Base-by-base conservation (phyloP, 2,797 vertebrate genomes). In the Buceros bicornis region DNA sequence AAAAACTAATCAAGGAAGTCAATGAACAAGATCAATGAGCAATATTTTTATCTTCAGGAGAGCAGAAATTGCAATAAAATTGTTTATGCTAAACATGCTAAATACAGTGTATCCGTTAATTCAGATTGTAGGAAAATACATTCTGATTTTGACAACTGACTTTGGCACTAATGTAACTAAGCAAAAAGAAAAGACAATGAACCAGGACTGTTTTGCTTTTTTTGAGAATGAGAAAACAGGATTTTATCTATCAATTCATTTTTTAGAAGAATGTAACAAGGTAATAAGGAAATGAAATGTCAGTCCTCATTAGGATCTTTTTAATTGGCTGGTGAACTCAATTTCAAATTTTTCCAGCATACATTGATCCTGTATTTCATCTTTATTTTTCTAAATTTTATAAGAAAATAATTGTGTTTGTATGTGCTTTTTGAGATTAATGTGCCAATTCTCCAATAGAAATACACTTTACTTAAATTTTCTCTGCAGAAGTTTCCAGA, bases 221-320 rank as follows among this genome's bases (percentile, higher is more conserved):
- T 91, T 84, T 91, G 83, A 94, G 96, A 97, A 96, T 89, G 60
- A 97, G 86, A 97, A 98, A 97, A 96, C 65, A 93, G 29, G 58
- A 82, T 87, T 97, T 95, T 96, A 89, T 94, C 54, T 95, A 91
- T 95, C 19, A 82, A 96, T 91, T 97, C 91, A 95, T 96, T 96
- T 97, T 79, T 93, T 91, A 85, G 65, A 56, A 77, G 76, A 97
- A 94, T 93, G 57, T 93, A 96, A 97, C 91, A 96, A 94, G 96
- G 96, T 96, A 97, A 96, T 95, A 97, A 60, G 90, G 96, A 98
- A 97, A 98, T 95, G 92, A 97, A 97, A 96, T 95, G 96, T 97
- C 97, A 97, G 83, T 93, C 43, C 81, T 87, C 94, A 98, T 97
- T 97, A 97, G 96, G 84, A 47, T 97, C 93, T 91, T 97, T 97